Conservation (phyloP, 1,140 invertebrate species). For the Drosophila guanche region DNA sequence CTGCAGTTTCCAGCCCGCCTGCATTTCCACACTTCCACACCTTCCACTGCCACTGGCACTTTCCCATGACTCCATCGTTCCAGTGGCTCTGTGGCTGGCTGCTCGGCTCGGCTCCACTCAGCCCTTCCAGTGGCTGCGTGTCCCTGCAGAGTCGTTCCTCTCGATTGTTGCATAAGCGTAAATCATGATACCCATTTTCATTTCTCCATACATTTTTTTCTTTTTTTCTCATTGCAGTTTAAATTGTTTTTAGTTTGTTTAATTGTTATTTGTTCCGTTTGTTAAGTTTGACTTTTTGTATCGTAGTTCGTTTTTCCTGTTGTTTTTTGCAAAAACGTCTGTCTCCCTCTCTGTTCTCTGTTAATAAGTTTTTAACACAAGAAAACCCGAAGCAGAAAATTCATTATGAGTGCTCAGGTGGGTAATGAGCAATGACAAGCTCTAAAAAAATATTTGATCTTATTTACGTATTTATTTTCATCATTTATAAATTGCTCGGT, state of each 20-base stretch:
- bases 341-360: conserved; percentile 20
- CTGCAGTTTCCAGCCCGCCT: conserved; percentile 58
- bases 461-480: conserved; percentile 36
- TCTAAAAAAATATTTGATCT: conserved; percentile 11
- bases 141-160: conserved; percentile 40
- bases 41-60: conserved; percentile 38
- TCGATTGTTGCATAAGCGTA: conserved; percentile 75
- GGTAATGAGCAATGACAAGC: conserved; percentile 56
- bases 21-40: conserved; percentile 57
- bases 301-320: conserved; percentile 28
- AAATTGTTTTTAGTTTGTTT: conserved; percentile 19
- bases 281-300: conserved; percentile 25
- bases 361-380: conserved; percentile 37
- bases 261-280: conserved; percentile 23
- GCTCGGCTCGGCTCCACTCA: conserved; percentile 48
- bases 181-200: conserved; percentile 31
- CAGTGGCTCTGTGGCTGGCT: conserved; percentile 76
- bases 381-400: conserved; percentile 11
- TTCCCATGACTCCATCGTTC: conserved; percentile 62
- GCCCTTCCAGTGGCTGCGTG: conserved; percentile 67
- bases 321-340: conserved; percentile 25
- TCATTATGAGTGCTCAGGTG: conserved; percentile 70
- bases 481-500: conserved; percentile 19
- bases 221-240: conserved; percentile 49
- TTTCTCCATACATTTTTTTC: conserved; percentile 16